These are phyloP conservation scores for Falcunculus frontatus DNA, from an alignment of 2,113 vertebrate genomes.

Conservation along the genomic window DNA sequence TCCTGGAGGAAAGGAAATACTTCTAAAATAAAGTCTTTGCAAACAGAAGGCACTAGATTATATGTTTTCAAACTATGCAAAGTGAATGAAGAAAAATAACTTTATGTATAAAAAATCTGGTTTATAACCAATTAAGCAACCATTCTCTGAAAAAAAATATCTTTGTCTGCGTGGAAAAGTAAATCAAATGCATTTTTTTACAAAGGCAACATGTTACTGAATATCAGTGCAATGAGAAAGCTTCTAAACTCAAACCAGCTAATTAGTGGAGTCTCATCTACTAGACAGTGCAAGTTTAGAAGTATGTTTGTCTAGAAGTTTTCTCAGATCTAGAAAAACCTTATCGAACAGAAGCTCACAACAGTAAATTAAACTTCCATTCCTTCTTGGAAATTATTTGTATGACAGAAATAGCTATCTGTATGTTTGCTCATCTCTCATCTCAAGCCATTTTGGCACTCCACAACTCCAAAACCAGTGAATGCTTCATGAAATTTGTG, in stretches of 20 bases:
- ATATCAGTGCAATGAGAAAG: not conserved
- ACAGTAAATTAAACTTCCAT: not conserved
- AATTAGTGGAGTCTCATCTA: not conserved
- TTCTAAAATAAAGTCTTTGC: not conserved
- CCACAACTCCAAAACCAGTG: not conserved
- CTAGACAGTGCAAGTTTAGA: not conserved
- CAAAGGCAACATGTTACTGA: not conserved
- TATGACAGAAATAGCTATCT: not conserved
- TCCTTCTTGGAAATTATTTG: not conserved
- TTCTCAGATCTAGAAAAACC: not conserved
- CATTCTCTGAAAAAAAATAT: not conserved
- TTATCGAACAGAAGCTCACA: not conserved
- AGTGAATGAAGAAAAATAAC: not conserved
- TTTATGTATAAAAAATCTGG: not conserved
- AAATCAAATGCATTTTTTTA: not conserved
- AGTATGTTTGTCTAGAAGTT: not conserved
- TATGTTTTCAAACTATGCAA: not conserved
- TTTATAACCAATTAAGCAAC: not conserved
- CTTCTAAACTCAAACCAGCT: not conserved
- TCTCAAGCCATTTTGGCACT: not conserved
- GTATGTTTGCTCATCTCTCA: not conserved
- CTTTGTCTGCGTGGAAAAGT: not conserved
- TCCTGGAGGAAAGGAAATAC: not conserved
- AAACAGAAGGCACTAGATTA: not conserved
- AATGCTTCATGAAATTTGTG: not conserved